Evolutionary conservation across 2,113 vertebrate genomes (phyloP), one percentile per base, ranked within the genome.

Genomic region (Chloropsis cyanopogon): DNA sequence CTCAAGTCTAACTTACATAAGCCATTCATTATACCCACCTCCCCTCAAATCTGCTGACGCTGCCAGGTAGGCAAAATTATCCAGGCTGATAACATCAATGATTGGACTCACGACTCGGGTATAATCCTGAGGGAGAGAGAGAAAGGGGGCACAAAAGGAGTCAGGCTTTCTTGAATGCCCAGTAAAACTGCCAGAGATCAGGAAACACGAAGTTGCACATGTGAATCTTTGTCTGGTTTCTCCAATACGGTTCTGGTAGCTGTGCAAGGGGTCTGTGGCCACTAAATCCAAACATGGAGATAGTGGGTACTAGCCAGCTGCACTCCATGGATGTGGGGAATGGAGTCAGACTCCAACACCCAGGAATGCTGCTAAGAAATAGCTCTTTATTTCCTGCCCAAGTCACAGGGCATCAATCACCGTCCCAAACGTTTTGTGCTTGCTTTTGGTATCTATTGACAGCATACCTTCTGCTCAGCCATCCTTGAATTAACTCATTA

Each of bases 31-130:
- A 52, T 77, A 97, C 99, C 89, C 81, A 99, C 99, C 99, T 98
- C 99, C 99, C 46, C 99, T 98, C 88, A 99, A 97, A 95, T 99
- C 99, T 39, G 99, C 99, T 42, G 99, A 99, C 12, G 99, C 99
- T 44, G 99, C 99, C 96, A 99, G 97, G 96, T 99, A 99, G 86
- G 99, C 99, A 79, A 99, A 99, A 97, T 99, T 99, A 93, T 99
- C 99, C 98, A 99, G 97, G 95, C 99, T 99, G 98, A 99, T 99
- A 96, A 99, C 99, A n/a, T 99, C 99, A 6, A 99, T 99, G 97
- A 99, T 99, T 87, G 99, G 99, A 96, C 99, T 99, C 95, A 99
- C 99, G 59, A 99, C 99, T 8, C 99, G 98, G 3, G 99, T 99
- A 88, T 99, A 99, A 97, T 99, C 99, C 99, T 99, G 96, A 92